Base-by-base conservation (phyloP, 1,140 invertebrate genomes). In the Druon quercuslanigerum region DNA sequence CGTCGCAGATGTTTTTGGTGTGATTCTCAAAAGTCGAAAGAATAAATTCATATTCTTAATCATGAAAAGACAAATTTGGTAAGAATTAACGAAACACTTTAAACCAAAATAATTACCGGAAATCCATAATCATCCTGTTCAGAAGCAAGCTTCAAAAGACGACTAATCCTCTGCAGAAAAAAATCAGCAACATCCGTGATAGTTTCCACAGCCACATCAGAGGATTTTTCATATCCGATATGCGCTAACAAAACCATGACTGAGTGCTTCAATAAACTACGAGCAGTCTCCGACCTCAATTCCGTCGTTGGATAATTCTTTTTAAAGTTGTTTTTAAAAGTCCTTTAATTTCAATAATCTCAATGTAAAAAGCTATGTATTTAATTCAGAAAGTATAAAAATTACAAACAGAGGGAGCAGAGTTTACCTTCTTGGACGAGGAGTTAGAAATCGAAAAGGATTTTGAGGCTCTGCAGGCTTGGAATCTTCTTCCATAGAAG, bases 181-280 rank as follows among this genome's bases (percentile, higher is more conserved):
- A 93, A 90, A 82, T 92, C 90, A 70, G 88, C 88, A 14, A 93
- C 83, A 83, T 94, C 93, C 7, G 91, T 92, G 75, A 94, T 81
- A 0, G 90, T 92, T 76, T 93, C 92, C 76, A 94, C 85, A 13
- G 92, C 91, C 76, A 90, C 88, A 79, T 93, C 92, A 17, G 89
- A 91, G 71, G 92, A 91, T 51, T 86, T 89, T 76, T 92, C 90
- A 82, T 87, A 92, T 52, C 92, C 92, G 76, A 90, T 90, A 73
- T 92, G 92, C 66, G 91, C 91, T 70, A 91, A 82, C 20, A 92
- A 78, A 77, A 89, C 81, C 50, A 85, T 86, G 6, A 92, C 89
- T 3, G 90, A 74, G 73, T 91, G 90, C 52, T 86, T 90, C 46
- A 92, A 80, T 75, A 92, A 79, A 75, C 79, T 87, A 51, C 86